Conservation (phyloP, 2,888 invertebrate genomes). For the Parnassius orleans region DNA sequence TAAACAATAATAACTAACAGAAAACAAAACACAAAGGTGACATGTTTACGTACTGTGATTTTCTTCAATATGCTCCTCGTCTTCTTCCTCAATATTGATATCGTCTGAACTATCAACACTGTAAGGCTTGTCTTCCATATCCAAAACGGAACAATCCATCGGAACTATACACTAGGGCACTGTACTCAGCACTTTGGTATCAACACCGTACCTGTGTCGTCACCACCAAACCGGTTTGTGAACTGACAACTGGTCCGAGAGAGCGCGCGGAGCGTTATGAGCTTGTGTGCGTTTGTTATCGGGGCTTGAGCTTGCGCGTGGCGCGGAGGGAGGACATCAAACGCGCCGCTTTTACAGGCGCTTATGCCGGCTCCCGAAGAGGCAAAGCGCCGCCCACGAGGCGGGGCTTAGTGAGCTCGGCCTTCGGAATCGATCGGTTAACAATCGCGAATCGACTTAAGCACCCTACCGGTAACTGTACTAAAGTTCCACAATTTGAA, state of each 20-base stretch:
- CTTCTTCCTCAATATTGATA: constrained; percentile 74
- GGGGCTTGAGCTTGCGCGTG: constrained; percentile 57
- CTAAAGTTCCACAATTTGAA: constrained; percentile 47
- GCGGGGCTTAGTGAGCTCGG: constrained; percentile 72
- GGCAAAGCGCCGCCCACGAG: constrained; percentile 72
- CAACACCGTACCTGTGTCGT: constrained; percentile 63
- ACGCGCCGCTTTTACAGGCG: constrained; percentile 68
- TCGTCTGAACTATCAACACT: constrained; percentile 78
- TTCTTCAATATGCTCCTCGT: constrained; percentile 65
- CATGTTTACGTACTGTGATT: constrained; percentile 60
- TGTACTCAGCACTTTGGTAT: constrained; percentile 59
- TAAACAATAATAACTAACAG: no score
- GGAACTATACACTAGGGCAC: constrained; percentile 65
- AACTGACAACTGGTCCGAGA: constrained; percentile 74
- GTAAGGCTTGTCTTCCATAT: constrained; percentile 77
- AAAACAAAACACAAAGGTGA: no score
- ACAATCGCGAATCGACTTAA: constrained; percentile 64
- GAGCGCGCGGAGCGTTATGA: constrained; percentile 77
- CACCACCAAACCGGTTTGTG: constrained; percentile 71
- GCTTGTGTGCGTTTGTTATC: constrained; percentile 75
- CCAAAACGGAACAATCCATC: constrained; percentile 62
- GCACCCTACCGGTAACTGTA: constrained; percentile 35
- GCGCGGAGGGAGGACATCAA: constrained; percentile 63
- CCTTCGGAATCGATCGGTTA: constrained; percentile 72
- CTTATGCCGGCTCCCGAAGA: constrained; percentile 75